Conservation (phyloP, 2,888 invertebrate species). For the Spisula solida region DNA sequence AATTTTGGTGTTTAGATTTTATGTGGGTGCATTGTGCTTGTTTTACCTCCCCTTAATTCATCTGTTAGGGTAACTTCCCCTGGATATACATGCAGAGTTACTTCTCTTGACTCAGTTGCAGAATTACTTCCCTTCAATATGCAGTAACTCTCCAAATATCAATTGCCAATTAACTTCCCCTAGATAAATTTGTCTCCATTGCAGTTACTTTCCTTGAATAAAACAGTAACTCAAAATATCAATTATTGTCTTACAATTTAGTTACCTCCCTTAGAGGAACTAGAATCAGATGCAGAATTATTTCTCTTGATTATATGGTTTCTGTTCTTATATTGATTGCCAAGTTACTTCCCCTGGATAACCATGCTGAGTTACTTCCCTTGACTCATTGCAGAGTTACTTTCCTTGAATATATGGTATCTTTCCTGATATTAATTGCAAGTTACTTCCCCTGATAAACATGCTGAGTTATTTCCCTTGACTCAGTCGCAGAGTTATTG, state of each 20-base stretch:
- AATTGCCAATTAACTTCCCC: neutral
- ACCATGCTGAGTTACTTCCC: neutral
- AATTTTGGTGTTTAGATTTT: neutral
- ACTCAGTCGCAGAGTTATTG: neutral
- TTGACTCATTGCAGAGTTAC: neutral
- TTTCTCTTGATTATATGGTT: too few species aligned
- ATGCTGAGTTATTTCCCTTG: neutral
- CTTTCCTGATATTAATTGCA: neutral
- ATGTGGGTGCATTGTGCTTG: too few species aligned
- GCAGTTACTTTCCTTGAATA: neutral
- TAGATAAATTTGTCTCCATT: too few species aligned
- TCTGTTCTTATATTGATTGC: too few species aligned
- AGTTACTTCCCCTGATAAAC: neutral
- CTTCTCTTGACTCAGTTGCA: neutral
- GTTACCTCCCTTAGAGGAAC: too few species aligned
- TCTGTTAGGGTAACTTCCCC: neutral
- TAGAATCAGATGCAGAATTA: too few species aligned
- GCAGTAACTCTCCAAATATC: neutral
- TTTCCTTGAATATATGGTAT: neutral
- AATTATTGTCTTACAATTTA: too few species aligned
- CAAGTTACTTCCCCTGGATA: neutral
- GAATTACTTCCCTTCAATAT: neutral
- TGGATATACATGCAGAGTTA: neutral
- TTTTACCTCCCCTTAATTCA: neutral
- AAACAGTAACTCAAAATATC: too few species aligned